Conservation (phyloP, 2,797 vertebrate species). For the Microctenopoma steveboyesi region DNA sequence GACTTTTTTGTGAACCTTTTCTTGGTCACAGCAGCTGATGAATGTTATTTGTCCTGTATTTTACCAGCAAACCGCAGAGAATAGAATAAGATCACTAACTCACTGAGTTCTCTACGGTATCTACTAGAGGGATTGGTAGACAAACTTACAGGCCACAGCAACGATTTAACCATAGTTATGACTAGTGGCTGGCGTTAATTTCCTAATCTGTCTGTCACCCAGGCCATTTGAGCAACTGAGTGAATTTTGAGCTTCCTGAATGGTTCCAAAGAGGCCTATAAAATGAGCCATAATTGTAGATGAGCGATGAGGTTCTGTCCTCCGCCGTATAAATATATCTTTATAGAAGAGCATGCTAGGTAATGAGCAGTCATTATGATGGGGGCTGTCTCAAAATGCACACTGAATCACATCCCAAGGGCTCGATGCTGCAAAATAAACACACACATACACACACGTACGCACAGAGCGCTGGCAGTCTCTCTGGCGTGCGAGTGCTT, state of each 20-base stretch:
- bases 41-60: constrained; percentile 24
- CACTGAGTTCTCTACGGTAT: constrained; percentile 14
- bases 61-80: constrained; percentile 18
- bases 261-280: constrained; percentile 68
- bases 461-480: constrained; percentile 39
- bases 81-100: constrained; percentile 16
- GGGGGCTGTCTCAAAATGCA: constrained; percentile 66
- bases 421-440: constrained; percentile 27
- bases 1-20: not conserved
- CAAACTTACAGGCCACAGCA: constrained; percentile 44
- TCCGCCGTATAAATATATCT: constrained; percentile 75
- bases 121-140: constrained; percentile 34
- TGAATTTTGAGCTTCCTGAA: constrained; percentile 64
- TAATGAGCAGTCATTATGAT: constrained; percentile 79
- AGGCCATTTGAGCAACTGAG: constrained; percentile 61
- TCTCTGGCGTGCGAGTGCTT: constrained; percentile 44
- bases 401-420: constrained; percentile 67
- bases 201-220: constrained; percentile 67
- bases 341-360: constrained; percentile 74
- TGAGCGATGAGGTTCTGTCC: constrained; percentile 77
- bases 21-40: not conserved
- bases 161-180: constrained; percentile 45
- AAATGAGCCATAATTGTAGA: constrained; percentile 72
- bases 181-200: constrained; percentile 58
- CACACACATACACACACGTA: constrained; percentile 38